phyloP scores from a whole-genome alignment of 1,140 invertebrate species.

The Scaptomyza montana region DNA sequence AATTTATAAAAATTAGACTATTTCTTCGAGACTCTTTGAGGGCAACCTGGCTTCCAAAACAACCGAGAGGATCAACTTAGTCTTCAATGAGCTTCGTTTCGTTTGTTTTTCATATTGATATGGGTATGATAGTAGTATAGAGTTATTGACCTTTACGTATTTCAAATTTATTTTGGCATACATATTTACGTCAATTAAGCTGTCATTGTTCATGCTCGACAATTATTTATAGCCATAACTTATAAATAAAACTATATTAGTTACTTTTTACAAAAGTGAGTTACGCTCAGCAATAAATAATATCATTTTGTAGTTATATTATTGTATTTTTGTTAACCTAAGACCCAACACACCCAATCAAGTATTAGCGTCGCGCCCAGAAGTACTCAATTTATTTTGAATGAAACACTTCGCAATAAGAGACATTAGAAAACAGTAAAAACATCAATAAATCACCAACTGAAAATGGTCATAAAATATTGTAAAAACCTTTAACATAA shows the following conservation, averaged over 20 bases:
- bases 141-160: conserved; percentile 71
- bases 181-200: conserved; percentile 31
- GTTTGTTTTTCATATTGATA: conserved; percentile 44
- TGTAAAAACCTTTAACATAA: conserved; percentile 42
- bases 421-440: conserved; percentile 14
- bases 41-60: conserved; percentile 31
- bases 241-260: conserved; percentile 10
- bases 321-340: conserved; percentile 1
- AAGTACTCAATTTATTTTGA: conserved; percentile 7
- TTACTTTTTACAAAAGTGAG: not conserved
- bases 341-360: conserved; percentile 15
- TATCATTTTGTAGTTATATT: not conserved
- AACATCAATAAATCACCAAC: conserved; percentile 6
- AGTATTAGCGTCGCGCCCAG: conserved; percentile 3
- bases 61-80: conserved; percentile 17
- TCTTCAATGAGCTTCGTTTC: conserved; percentile 48
- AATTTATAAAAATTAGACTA: conserved; percentile 36
- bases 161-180: conserved; percentile 38
- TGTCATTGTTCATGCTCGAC: conserved; percentile 21
- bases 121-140: conserved; percentile 21
- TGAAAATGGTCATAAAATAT: conserved; percentile 21
- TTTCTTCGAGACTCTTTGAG: conserved; percentile 1
- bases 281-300: not conserved
- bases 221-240: conserved; percentile 9
- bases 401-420: conserved; percentile 6